Conservation (phyloP, 2,797 vertebrate genomes). For the Neoniphon sammara region DNA sequence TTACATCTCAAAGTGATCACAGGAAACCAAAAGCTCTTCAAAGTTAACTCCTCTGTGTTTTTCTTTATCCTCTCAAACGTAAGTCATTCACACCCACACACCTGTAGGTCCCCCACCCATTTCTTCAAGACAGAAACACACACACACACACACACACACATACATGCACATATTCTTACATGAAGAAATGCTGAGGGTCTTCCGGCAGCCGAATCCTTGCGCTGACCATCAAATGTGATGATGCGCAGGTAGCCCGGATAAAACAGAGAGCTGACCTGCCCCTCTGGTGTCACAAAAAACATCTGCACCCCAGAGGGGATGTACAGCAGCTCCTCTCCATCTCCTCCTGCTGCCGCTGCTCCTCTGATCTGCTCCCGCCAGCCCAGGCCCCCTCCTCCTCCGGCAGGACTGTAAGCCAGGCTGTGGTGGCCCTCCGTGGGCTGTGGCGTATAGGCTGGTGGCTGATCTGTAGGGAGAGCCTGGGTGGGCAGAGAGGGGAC, state of each 20-base stretch:
- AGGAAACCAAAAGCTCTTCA: not conserved
- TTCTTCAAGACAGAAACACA: not conserved
- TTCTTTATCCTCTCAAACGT: not conserved
- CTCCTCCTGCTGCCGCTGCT: slow-evolving; percentile 79
- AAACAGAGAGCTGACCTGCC: slow-evolving; percentile 92
- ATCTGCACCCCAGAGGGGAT: slow-evolving; percentile 94
- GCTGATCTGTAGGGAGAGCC: slow-evolving; percentile 64
- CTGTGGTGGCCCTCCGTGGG: slow-evolving; percentile 75
- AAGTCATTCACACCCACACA: slow-evolving; percentile 20
- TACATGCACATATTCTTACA: slow-evolving; percentile 75
- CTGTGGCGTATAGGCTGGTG: slow-evolving; percentile 80
- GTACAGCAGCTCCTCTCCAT: slow-evolving; percentile 87
- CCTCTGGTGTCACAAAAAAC: slow-evolving; percentile 92
- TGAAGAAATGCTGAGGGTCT: slow-evolving; percentile 88
- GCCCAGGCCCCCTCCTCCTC: slow-evolving; percentile 21
- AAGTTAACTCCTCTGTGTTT: not conserved
- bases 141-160: not conserved
- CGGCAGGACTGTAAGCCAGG: slow-evolving; percentile 55
- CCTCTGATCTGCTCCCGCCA: slow-evolving; percentile 77
- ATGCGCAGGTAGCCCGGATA: slow-evolving; percentile 93
- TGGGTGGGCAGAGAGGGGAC: slow-evolving; percentile 29
- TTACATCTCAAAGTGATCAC: too few species aligned
- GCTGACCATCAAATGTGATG: slow-evolving; percentile 80
- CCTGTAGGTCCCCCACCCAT: not conserved
- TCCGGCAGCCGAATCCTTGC: slow-evolving; percentile 36